These are phyloP conservation scores for Chorisops tibialis DNA, from an alignment of 2,888 invertebrate species.

Conservation along the genomic window DNA sequence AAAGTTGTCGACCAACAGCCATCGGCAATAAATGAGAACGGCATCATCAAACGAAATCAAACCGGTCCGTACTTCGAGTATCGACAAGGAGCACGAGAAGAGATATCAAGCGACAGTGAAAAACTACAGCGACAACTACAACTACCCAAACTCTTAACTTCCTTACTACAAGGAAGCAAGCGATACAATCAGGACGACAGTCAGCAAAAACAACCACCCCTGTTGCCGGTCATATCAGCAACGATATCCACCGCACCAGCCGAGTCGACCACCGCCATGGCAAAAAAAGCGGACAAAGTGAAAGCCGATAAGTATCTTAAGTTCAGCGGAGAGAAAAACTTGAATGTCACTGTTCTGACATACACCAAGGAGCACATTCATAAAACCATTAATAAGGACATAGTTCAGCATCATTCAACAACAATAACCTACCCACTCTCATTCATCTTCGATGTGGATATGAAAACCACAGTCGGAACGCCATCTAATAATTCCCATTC, in stretches of 20 bases:
- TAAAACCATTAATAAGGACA: slow-evolving; percentile 25
- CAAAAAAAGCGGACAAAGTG: slow-evolving; percentile 12
- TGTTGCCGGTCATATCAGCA: not conserved
- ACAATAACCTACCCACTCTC: not conserved
- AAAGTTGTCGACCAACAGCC: slow-evolving; percentile 27
- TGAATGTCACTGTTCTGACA: slow-evolving; percentile 23
- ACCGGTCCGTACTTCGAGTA: slow-evolving; percentile 12
- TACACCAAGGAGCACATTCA: slow-evolving; percentile 14
- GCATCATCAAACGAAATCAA: slow-evolving; percentile 31
- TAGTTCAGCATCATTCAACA: not conserved
- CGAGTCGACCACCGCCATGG: not conserved
- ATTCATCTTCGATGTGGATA: slow-evolving; percentile 3
- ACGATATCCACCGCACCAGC: slow-evolving; percentile 7
- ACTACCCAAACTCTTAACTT: not conserved
- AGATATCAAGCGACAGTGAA: not conserved
- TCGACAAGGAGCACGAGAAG: not conserved
- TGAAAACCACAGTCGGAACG: not conserved
- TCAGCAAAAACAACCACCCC: slow-evolving; percentile 22
- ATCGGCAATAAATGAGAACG: slow-evolving; percentile 28
- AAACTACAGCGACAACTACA: slow-evolving; percentile 8
- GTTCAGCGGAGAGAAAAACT: slow-evolving; percentile 25
- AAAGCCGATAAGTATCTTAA: slow-evolving; percentile 28
- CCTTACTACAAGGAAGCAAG: not conserved
- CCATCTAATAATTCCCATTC: slow-evolving; percentile 4
- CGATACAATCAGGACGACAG: slow-evolving; percentile 4